Evolutionary conservation across 2,888 invertebrate genomes (phyloP).

Genomic region (Drosophila anomelani): DNA sequence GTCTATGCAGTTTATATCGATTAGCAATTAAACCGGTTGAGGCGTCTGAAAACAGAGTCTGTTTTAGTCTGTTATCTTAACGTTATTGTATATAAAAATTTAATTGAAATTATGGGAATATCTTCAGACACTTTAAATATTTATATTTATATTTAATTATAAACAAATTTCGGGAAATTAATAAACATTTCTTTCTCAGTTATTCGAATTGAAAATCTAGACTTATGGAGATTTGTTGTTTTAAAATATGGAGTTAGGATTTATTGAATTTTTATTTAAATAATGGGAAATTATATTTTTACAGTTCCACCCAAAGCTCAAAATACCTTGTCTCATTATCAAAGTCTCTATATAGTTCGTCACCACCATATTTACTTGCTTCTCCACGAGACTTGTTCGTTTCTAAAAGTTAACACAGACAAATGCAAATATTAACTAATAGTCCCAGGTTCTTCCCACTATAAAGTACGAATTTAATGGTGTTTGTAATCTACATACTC

Average conservation of each 20-base stretch:
- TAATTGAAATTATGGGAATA: no score
- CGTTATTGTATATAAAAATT: background rate
- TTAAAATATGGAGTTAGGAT: no score
- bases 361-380: background rate
- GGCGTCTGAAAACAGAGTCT: background rate
- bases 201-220: no score
- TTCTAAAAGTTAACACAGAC: constrained; percentile 2
- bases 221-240: no score
- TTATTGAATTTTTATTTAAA: no score
- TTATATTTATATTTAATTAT: no score
- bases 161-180: no score
- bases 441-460: background rate
- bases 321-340: constrained; percentile 1
- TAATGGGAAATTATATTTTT: no score
- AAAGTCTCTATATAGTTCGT: background rate
- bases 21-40: constrained; percentile 22
- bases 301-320: constrained; percentile 9
- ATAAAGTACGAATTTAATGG: constrained; percentile 15
- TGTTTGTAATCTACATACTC: constrained; percentile 13
- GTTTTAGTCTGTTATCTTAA: background rate
- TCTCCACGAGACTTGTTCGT: constrained; percentile 2
- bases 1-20: constrained; percentile 23
- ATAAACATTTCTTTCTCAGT: no score
- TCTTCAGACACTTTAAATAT: no score
- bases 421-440: constrained; percentile 27